Evolutionary conservation across 2,113 vertebrate genomes (phyloP).

Genomic region (Chaenogobius annularis): DNA sequence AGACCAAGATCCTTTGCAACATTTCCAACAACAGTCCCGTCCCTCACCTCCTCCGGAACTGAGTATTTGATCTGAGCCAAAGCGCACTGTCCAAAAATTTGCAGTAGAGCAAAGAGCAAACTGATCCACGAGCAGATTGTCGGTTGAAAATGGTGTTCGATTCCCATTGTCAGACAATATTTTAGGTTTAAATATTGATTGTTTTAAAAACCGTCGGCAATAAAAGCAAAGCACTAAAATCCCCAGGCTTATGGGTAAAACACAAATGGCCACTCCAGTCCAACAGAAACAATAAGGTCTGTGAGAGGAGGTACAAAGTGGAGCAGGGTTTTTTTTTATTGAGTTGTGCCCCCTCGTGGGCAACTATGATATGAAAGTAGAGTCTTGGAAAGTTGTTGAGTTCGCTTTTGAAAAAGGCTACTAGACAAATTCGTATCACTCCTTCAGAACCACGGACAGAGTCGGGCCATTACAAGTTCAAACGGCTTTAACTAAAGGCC

Average conservation of each 20-base stretch:
- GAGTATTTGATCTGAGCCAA: conserved; percentile 68
- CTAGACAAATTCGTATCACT: too few species aligned
- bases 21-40: conserved; percentile 70
- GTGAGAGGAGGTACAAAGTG: neutral
- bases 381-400: too few species aligned
- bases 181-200: too few species aligned
- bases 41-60: conserved; percentile 59
- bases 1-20: conserved; percentile 73
- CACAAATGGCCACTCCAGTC: neutral
- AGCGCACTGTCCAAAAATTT: conserved; percentile 40
- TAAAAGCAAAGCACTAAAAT: neutral
- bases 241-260: neutral
- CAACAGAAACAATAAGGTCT: neutral
- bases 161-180: neutral
- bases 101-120: conserved; percentile 16
- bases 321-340: neutral
- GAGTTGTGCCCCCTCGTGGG: neutral
- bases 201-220: too few species aligned
- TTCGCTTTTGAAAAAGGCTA: too few species aligned
- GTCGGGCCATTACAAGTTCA: too few species aligned
- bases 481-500: too few species aligned
- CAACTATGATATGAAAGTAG: neutral
- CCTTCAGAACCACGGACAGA: too few species aligned
- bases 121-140: conserved; percentile 16
- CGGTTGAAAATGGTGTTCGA: too few species aligned